Conservation (phyloP, 2,797 vertebrate genomes). For the Gadopsis marmoratus region DNA sequence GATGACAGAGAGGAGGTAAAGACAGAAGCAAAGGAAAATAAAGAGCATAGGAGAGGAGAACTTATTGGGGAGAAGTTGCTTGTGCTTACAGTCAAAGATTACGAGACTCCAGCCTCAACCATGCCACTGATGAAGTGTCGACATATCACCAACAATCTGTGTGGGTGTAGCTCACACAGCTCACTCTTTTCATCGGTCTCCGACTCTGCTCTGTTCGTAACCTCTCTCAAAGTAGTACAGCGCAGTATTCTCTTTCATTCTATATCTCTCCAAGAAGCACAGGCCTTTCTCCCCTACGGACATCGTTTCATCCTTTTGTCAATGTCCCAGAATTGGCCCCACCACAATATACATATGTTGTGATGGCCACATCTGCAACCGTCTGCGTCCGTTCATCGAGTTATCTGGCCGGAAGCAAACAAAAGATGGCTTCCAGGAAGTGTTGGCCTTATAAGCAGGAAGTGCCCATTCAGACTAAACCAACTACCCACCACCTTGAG, state of each 20-base stretch:
- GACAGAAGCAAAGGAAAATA: neutral
- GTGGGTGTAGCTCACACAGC: slow-evolving; percentile 53
- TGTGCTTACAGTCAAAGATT: slow-evolving; percentile 12
- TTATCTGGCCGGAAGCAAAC: too few relatives aligned
- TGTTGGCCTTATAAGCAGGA: too few relatives aligned
- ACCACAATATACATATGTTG: neutral
- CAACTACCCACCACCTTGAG: too few relatives aligned
- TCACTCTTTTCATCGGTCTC: slow-evolving; percentile 42
- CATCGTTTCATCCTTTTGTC: slow-evolving; percentile 51
- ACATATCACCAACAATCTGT: slow-evolving; percentile 45
- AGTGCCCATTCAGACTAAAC: too few relatives aligned
- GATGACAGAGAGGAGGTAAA: slow-evolving; percentile 4
- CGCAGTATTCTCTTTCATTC: slow-evolving; percentile 29
- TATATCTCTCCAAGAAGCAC: slow-evolving; percentile 16
- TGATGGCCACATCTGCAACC: too few relatives aligned
- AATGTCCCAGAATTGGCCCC: slow-evolving; percentile 37
- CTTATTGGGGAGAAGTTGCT: neutral
- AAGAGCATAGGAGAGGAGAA: slow-evolving; percentile 4
- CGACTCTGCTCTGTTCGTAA: slow-evolving; percentile 40
- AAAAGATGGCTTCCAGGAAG: too few relatives aligned
- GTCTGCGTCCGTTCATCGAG: too few relatives aligned
- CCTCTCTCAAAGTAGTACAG: slow-evolving; percentile 21
- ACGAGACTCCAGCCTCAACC: slow-evolving; percentile 7
- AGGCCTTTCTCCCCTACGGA: slow-evolving; percentile 24
- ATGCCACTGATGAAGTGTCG: slow-evolving; percentile 43